Evolutionary conservation across 2,888 invertebrate genomes (phyloP).

Genomic region (Peribatodes rhomboidaria): DNA sequence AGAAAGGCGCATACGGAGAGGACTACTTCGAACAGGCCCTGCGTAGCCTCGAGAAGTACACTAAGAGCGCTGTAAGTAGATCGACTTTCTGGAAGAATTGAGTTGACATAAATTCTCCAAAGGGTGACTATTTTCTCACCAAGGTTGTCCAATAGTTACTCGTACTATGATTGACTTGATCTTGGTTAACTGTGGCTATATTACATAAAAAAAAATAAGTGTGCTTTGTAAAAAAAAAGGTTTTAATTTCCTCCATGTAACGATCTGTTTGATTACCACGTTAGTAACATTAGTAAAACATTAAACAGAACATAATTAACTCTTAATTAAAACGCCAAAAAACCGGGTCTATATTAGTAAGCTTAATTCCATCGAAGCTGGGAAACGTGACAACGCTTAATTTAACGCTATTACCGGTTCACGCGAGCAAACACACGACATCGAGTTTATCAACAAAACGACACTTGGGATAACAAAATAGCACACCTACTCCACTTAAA

Average conservation of each 20-base stretch:
- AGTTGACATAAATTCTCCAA: neutral
- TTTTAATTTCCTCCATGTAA: neutral
- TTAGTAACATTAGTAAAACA: neutral
- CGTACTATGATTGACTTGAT: no score
- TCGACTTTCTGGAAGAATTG: neutral
- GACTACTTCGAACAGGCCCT: slow-evolving; percentile 94
- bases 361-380: slow-evolving; percentile 7
- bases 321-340: neutral
- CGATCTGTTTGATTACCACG: neutral
- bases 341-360: neutral
- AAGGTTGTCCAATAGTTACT: no score
- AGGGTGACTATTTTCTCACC: no score
- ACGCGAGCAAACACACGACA: slow-evolving; percentile 34
- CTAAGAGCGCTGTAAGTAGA: slow-evolving; percentile 88
- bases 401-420: slow-evolving; percentile 38
- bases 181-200: no score
- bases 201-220: no score
- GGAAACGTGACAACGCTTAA: slow-evolving; percentile 56
- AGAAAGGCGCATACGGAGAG: slow-evolving; percentile 92
- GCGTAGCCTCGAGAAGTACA: slow-evolving; percentile 92
- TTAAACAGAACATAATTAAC: neutral
- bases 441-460: slow-evolving; percentile 17
- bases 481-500: neutral
- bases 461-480: slow-evolving; percentile 19
- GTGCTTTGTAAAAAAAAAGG: no score